A percentile compares a stretch with the other conserved stretches of the same genome.
Evolutionary conservation across 1,140 invertebrate genomes (phyloP).

Genomic region (Druon quercuslanigerum): DNA sequence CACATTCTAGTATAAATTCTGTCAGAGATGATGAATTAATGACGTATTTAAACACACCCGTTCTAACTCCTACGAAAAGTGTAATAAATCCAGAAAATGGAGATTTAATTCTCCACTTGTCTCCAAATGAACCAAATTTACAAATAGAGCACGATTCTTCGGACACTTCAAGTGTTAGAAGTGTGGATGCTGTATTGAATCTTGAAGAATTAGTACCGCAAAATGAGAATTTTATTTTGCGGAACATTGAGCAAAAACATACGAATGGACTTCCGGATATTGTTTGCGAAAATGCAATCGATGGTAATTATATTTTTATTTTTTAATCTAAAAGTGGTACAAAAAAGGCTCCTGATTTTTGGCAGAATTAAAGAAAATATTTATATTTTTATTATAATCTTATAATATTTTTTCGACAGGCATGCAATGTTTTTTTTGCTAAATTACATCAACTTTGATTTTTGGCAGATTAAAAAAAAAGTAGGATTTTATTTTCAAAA

Average conservation of each 20-base stretch:
- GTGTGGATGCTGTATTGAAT: background rate
- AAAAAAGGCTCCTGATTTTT: too few relatives aligned
- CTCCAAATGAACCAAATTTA: slow-evolving; percentile 9
- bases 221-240: background rate
- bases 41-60: slow-evolving; percentile 15
- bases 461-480: too few relatives aligned
- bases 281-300: background rate
- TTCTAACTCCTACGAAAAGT: slow-evolving; percentile 11
- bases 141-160: slow-evolving; percentile 3
- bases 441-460: too few relatives aligned
- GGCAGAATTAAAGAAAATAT: too few relatives aligned
- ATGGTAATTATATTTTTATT: background rate
- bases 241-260: background rate
- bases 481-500: too few relatives aligned
- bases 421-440: too few relatives aligned
- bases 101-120: slow-evolving; percentile 26
- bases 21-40: slow-evolving; percentile 3
- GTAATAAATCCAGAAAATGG: slow-evolving; percentile 8
- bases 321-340: too few relatives aligned
- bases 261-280: background rate
- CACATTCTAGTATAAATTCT: background rate
- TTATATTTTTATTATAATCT: too few relatives aligned
- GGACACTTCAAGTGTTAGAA: slow-evolving; percentile 9
- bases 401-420: too few relatives aligned
- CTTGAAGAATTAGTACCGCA: background rate